phyloP scores from a whole-genome alignment of 2,113 vertebrate genomes.

The Puntigrus tetrazona region DNA sequence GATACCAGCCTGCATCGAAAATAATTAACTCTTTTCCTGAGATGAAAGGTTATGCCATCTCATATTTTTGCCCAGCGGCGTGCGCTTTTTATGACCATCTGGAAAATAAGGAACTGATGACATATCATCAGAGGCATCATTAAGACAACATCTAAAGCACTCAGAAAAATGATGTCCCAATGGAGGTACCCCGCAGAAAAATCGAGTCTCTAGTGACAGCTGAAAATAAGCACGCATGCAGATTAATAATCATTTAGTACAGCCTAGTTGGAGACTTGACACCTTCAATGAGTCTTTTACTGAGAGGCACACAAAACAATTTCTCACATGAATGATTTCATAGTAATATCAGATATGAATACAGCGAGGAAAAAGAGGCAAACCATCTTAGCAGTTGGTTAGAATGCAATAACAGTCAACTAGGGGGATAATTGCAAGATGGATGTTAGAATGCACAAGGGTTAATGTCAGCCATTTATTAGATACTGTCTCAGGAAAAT shows the following conservation, averaged over 20 bases:
- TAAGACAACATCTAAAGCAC: background rate
- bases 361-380: background rate
- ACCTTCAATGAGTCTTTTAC: conserved; percentile 64
- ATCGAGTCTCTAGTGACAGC: background rate
- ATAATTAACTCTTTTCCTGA: conserved; percentile 1
- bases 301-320: conserved; percentile 70
- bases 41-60: conserved; percentile 5
- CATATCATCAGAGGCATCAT: conserved; percentile 15
- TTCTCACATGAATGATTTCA: conserved; percentile 66
- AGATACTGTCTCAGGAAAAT: conserved; percentile 49
- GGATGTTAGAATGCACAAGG: conserved; percentile 56
- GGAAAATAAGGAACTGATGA: conserved; percentile 21
- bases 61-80: background rate
- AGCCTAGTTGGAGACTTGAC: conserved; percentile 55
- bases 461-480: conserved; percentile 61
- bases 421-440: conserved; percentile 63
- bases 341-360: conserved; percentile 58
- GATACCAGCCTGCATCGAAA: background rate
- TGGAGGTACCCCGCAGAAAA: background rate
- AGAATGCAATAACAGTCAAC: conserved; percentile 56
- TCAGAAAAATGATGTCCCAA: background rate
- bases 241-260: conserved; percentile 63
- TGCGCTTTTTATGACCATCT: background rate
- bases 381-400: conserved; percentile 44
- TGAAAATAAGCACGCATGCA: conserved; percentile 56